A percentile compares a stretch with the other conserved stretches of the same genome.
These are phyloP conservation scores for Nicator chloris DNA, from an alignment of 2,113 vertebrate species.

Conservation along the genomic window DNA sequence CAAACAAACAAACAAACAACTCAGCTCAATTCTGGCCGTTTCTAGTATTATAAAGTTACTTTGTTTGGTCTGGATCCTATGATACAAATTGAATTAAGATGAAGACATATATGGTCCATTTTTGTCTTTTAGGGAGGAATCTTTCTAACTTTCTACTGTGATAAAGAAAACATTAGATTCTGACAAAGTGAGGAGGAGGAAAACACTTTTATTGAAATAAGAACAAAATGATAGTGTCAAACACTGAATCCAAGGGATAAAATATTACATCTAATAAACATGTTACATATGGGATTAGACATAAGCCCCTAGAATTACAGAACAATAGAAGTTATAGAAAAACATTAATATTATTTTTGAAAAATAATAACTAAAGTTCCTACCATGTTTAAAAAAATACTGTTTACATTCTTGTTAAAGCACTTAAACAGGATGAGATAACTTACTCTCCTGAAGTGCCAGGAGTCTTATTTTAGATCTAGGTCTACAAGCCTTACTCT, in stretches of 20 bases:
- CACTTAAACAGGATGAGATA: neutral
- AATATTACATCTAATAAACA: constrained; percentile 97
- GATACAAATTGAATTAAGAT: constrained; percentile 73
- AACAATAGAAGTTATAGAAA: constrained; percentile 61
- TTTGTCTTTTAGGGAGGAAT: constrained; percentile 68
- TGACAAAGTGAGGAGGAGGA: constrained; percentile 80
- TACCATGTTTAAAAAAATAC: neutral
- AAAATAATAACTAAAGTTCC: constrained; percentile 54
- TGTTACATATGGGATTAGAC: constrained; percentile 85
- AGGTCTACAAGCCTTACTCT: neutral
- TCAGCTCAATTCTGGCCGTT: neutral
- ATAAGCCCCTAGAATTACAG: constrained; percentile 68
- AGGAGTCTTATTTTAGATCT: neutral
- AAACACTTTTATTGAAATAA: constrained; percentile 97
- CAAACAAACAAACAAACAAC: neutral
- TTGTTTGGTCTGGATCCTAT: constrained; percentile 69
- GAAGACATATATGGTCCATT: constrained; percentile 73
- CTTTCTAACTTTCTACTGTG: constrained; percentile 83
- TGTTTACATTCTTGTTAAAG: constrained; percentile 40
- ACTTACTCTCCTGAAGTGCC: neutral
- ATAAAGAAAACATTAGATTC: constrained; percentile 92
- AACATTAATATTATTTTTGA: constrained; percentile 69
- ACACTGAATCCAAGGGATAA: constrained; percentile 88
- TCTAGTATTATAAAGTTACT: constrained; percentile 60
- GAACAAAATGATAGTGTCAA: constrained; percentile 92